Conservation (phyloP, 2,888 invertebrate species). For the Sicus ferrugineus region DNA sequence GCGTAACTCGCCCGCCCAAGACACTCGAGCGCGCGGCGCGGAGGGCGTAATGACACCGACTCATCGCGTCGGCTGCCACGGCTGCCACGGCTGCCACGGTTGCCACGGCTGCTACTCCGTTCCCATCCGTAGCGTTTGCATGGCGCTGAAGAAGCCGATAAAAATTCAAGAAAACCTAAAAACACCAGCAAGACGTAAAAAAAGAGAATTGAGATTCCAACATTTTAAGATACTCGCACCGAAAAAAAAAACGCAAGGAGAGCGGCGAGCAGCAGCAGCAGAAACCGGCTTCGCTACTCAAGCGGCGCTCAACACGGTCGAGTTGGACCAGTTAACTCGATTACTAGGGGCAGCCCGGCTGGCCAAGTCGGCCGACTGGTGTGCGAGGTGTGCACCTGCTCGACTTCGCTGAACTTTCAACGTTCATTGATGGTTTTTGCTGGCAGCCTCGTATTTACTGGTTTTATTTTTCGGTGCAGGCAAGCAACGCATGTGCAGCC, state of each 20-base stretch:
- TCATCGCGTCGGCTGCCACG: conserved; percentile 14
- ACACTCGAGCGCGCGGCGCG: conserved; percentile 4
- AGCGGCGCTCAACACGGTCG: neutral
- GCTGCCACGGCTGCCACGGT: neutral
- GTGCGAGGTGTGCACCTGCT: conserved; percentile 44
- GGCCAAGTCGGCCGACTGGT: conserved; percentile 15
- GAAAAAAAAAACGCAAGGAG: neutral
- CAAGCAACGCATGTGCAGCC: neutral
- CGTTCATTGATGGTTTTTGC: conserved; percentile 39
- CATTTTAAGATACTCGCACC: neutral
- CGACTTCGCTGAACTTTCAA: conserved; percentile 41
- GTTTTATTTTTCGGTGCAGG: conserved; percentile 9
- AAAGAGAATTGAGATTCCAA: conserved; percentile 14
- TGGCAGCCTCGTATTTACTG: neutral
- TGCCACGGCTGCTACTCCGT: neutral
- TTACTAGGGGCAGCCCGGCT: neutral
- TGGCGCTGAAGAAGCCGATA: conserved; percentile 20
- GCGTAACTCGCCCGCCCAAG: neutral
- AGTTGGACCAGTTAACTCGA: neutral
- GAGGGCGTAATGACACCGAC: conserved; percentile 11
- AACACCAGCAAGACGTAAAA: conserved; percentile 3
- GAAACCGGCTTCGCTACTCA: conserved; percentile 22
- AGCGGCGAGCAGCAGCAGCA: neutral
- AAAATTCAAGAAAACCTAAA: conserved; percentile 27
- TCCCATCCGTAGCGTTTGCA: conserved; percentile 33